Percentiles rank a stretch among this genome's conserved stretches.
Conservation (phyloP, 1,140 invertebrate genomes). For the Lepeophtheirus salmonis region DNA sequence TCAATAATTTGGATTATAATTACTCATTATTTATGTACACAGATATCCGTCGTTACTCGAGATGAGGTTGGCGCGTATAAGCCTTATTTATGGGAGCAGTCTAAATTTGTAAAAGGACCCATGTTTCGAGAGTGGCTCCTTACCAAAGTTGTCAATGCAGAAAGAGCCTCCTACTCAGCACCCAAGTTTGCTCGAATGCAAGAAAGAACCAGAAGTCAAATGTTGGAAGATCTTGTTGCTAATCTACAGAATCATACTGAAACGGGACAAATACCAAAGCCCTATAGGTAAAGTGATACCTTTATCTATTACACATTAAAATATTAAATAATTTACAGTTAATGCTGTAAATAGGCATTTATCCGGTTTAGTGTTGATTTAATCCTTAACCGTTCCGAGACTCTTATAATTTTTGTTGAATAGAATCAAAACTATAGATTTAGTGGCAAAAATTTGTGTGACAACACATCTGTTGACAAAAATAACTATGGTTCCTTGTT, state of each 20-base stretch:
- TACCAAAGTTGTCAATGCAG: conserved; percentile 82
- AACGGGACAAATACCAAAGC: conserved; percentile 84
- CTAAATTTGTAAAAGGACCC: conserved; percentile 75
- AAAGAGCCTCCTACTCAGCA: conserved; percentile 84
- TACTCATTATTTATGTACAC: conserved; percentile 19
- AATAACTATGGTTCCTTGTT: too few species aligned
- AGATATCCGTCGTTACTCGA: conserved; percentile 70
- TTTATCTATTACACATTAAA: too few species aligned
- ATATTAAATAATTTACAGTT: too few species aligned
- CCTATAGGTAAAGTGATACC: conserved; percentile 66
- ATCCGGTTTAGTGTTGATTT: too few species aligned
- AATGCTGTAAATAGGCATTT: too few species aligned
- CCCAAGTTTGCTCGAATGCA: conserved; percentile 91
- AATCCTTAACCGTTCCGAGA: too few species aligned
- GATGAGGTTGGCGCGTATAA: conserved; percentile 95
- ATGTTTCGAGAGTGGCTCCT: conserved; percentile 81
- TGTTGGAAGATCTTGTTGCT: conserved; percentile 82
- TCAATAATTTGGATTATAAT: too few species aligned
- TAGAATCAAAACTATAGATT: too few species aligned
- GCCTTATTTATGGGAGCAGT: conserved; percentile 80
- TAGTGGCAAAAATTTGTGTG: too few species aligned
- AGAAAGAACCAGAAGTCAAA: conserved; percentile 64
- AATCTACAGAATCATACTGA: conserved; percentile 83
- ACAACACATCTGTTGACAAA: too few species aligned
- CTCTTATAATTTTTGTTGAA: too few species aligned